Conservation (phyloP, 2,888 invertebrate species). For the Nasonovia ribisnigri region DNA sequence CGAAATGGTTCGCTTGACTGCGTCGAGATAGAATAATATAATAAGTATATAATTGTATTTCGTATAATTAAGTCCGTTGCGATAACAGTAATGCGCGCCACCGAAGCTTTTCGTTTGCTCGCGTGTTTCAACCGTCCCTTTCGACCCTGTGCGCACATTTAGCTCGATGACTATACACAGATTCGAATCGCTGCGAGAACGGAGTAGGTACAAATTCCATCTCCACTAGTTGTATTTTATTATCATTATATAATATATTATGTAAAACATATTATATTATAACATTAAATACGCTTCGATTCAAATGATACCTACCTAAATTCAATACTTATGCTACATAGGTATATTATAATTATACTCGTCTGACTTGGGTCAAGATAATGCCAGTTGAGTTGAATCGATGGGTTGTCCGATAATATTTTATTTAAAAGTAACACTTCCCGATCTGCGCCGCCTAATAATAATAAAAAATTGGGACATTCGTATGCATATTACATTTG, state of each 20-base stretch:
- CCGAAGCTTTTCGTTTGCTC: background rate
- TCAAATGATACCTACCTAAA: background rate
- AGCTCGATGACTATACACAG: background rate
- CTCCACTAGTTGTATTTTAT: background rate
- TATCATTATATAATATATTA: background rate
- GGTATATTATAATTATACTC: background rate
- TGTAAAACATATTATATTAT: background rate
- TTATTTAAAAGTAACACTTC: conserved; percentile 15
- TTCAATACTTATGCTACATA: background rate
- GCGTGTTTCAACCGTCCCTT: background rate
- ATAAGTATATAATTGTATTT: background rate
- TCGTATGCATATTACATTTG: background rate
- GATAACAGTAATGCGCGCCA: background rate
- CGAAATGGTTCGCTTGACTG: background rate
- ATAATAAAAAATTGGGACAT: background rate
- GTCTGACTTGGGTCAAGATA: background rate
- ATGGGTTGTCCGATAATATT: background rate
- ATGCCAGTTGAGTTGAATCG: background rate
- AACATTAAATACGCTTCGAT: background rate
- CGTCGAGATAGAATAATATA: background rate
- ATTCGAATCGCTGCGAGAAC: background rate
- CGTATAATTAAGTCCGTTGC: background rate
- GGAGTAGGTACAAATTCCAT: background rate
- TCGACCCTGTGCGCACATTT: background rate
- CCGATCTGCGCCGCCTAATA: background rate